These are phyloP conservation scores for Argyra leucocephala DNA, from an alignment of 2,888 invertebrate species.

Conservation along the genomic window DNA sequence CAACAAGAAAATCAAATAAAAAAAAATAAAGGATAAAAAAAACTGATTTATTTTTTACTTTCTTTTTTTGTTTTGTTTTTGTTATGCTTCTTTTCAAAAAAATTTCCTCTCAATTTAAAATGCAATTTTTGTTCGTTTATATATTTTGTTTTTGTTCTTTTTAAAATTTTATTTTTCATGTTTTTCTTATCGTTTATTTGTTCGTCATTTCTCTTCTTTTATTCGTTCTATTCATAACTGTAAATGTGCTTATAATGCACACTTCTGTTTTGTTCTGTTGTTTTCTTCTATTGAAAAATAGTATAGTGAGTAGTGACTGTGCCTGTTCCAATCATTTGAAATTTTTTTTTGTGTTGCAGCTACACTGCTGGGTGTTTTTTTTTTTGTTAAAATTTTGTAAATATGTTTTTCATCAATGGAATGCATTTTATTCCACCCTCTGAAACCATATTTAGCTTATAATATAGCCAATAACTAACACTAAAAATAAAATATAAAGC, in stretches of 20 bases:
- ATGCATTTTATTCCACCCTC: no score
- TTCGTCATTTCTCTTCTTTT: neutral
- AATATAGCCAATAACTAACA: no score
- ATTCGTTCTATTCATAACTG: neutral
- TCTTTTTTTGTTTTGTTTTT: neutral
- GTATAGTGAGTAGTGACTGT: neutral
- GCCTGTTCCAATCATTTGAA: no score
- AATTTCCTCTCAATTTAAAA: constrained; percentile 1
- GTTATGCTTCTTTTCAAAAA: neutral
- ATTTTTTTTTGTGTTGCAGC: no score
- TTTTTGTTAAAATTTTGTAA: no score
- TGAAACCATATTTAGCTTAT: no score
- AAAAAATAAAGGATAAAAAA: neutral
- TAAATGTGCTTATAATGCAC: constrained; percentile 4
- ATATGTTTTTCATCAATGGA: no score
- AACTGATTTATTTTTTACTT: neutral
- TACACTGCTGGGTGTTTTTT: no score
- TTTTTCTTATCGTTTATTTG: neutral
- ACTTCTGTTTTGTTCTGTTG: neutral
- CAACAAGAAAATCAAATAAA: neutral
- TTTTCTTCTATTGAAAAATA: no score
- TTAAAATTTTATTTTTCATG: neutral
- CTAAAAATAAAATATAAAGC: no score
- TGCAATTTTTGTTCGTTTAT: neutral
- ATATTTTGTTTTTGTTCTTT: neutral